Evolutionary conservation across 2,113 vertebrate genomes (phyloP), one percentile per base, ranked within the genome.

Genomic region (Oplegnathus fasciatus): DNA sequence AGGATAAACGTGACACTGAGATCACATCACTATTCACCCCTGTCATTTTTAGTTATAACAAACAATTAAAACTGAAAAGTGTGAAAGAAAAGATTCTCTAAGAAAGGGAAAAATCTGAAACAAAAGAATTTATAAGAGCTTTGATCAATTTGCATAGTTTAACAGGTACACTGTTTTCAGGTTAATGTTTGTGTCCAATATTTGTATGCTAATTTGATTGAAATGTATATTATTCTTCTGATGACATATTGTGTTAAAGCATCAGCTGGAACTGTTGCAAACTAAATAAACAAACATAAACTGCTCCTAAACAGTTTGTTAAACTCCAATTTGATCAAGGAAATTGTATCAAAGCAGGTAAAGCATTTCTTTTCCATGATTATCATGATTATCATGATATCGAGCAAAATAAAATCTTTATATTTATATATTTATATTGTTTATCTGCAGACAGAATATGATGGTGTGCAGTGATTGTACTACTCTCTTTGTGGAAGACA

Each of bases 401-500:
- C 13, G 4, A 44, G 30, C 4, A 64, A 60, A 55, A 46, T 22
- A 15, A 13, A 30, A 2, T 46, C 22, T 60, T 73, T 42, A 30
- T 22, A 52, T 67, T 28, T 20, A 11, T n/a, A 44, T 1, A 28
- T 17, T 9, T 40, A 9, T 7, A 18, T 20, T 13, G 9, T 65
- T 52, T 30, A 14, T 64, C 30, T 22, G 46, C 24, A 67, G 17
- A 68, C 24, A 34, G 46, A 70, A 70, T 79, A 22, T 57, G 44
- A 61, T 61, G 30, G 7, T 20, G 9, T 52, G 40, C 10, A 55
- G 44, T 48, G 48, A 28, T 26, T 52, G 44, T 58, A 28, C 26
- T 73, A 68, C 20, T 74, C 9, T 86, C 75, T 68, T 78, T 86
- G 40, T 85, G 13, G 15, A 18, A 60, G 17, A 78, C 67, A 61